Evolutionary conservation across 1,140 invertebrate genomes (phyloP).

Genomic region (Vollenhovia emeryi): DNA sequence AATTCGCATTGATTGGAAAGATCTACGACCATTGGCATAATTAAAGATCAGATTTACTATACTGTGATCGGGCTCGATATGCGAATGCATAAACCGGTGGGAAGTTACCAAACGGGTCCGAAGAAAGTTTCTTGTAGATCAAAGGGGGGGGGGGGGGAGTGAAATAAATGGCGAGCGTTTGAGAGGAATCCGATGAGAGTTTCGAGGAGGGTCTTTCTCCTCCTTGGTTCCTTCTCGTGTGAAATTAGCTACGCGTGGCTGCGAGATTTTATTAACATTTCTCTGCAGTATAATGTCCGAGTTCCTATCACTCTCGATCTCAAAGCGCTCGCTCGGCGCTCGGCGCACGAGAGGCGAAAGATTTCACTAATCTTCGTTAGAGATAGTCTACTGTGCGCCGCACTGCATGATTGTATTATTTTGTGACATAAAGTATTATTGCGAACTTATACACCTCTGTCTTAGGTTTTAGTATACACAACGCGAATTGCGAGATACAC

Average conservation of each 20-base stretch:
- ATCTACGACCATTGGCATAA: constrained; percentile 23
- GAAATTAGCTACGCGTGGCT: constrained; percentile 39
- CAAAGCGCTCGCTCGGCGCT: background rate
- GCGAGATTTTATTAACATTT: constrained; percentile 49
- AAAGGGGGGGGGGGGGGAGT: constrained; percentile 18
- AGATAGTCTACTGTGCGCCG: background rate
- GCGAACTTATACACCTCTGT: background rate
- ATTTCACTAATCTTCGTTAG: constrained; percentile 42
- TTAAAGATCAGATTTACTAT: background rate
- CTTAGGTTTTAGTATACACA: background rate
- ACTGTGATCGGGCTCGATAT: background rate
- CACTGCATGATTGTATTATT: background rate
- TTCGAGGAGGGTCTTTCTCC: constrained; percentile 57
- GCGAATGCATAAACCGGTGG: background rate
- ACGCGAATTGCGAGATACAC: background rate
- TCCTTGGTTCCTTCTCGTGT: constrained; percentile 8
- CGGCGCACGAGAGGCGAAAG: constrained; percentile 15
- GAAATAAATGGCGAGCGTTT: constrained; percentile 60
- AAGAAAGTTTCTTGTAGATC: constrained; percentile 64
- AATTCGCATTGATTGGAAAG: background rate
- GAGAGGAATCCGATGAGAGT: constrained; percentile 65
- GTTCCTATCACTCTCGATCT: constrained; percentile 44
- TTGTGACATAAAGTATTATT: background rate
- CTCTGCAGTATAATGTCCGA: constrained; percentile 25
- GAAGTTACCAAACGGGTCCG: constrained; percentile 56